Evolutionary conservation across 1,140 invertebrate genomes (phyloP), one percentile per base, ranked within the genome.

Genomic region (Habropoda laboriosa): DNA sequence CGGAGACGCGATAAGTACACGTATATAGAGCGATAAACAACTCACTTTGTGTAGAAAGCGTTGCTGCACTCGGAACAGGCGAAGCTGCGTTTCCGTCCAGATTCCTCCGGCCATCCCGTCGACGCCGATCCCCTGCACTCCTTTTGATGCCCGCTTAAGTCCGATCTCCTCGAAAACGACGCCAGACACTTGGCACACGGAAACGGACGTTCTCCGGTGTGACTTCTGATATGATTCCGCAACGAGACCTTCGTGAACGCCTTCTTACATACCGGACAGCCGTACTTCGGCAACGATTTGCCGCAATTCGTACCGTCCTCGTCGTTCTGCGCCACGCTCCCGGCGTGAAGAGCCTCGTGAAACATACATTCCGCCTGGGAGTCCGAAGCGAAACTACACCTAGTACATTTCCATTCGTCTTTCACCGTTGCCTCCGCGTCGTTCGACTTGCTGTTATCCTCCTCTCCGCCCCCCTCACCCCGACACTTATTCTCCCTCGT

Each of bases 181-280:
- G 93, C 88, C 0, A 86, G 87, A 87, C 96, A 97, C 0, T 92
- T 91, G 0, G 87, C 74, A 79, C 96, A 97, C 27, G 94, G 88
- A 80, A 94, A 97, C 0, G 96, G 96, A 80, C 96, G 95, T 88
- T 98, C 97, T 27, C 96, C 95, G 0, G 96, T 97, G 86, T 97
- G 96, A 40, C 94, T 93, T 32, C 95, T 93, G 53, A 97, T 92
- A 88, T 97, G 97, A 40, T 94, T 94, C 2, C 95, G 92, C 18
- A 97, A 91, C 0, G 95, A 95, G 1, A 94, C 90, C 87, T 96
- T 97, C 18, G 92, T 94, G 80, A 97, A 96, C 24, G 94, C 93
- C 77, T 96, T 96, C 0, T 95, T 92, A 79, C 97, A 97, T 1
- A 95, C 80, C 0, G 95, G 94, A 82, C 96, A 97, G 1, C 90